A percentile compares a stretch with the other conserved stretches of the same genome.
Conservation (phyloP, 2,797 vertebrate species). For the Spinus olivaceus region DNA sequence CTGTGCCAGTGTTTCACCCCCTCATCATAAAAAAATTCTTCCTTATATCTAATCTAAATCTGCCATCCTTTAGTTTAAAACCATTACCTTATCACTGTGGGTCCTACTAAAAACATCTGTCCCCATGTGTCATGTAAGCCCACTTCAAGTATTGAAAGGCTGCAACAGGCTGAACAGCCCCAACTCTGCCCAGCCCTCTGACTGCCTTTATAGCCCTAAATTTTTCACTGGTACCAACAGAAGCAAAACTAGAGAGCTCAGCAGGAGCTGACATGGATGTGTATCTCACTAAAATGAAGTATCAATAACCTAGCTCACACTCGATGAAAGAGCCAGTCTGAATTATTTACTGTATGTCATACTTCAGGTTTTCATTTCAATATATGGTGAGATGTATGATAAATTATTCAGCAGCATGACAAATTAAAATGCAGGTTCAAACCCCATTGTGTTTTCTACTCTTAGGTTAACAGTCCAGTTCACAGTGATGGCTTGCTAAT, state of each 20-base stretch:
- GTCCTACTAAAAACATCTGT: neutral
- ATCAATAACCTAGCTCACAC: constrained; percentile 70
- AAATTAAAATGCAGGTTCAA: constrained; percentile 71
- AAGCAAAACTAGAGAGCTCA: neutral
- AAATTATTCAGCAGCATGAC: constrained; percentile 75
- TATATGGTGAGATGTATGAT: constrained; percentile 74
- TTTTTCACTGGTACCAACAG: neutral
- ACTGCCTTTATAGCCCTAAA: neutral
- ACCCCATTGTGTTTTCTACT: constrained; percentile 29
- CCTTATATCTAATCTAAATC: neutral
- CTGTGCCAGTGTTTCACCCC: neutral
- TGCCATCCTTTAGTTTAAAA: neutral
- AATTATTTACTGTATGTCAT: constrained; percentile 80
- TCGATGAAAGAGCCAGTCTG: constrained; percentile 72
- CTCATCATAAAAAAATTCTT: neutral
- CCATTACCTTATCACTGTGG: neutral
- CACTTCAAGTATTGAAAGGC: neutral
- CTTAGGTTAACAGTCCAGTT: constrained; percentile 21
- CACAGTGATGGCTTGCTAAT: neutral
- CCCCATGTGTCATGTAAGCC: neutral
- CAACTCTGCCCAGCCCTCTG: neutral
- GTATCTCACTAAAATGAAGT: constrained; percentile 63
- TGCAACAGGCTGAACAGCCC: neutral
- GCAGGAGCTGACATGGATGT: neutral
- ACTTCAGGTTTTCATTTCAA: constrained; percentile 81